Base-by-base conservation (phyloP, 2,113 vertebrate species). In the Pomatorhinus ruficollis region DNA sequence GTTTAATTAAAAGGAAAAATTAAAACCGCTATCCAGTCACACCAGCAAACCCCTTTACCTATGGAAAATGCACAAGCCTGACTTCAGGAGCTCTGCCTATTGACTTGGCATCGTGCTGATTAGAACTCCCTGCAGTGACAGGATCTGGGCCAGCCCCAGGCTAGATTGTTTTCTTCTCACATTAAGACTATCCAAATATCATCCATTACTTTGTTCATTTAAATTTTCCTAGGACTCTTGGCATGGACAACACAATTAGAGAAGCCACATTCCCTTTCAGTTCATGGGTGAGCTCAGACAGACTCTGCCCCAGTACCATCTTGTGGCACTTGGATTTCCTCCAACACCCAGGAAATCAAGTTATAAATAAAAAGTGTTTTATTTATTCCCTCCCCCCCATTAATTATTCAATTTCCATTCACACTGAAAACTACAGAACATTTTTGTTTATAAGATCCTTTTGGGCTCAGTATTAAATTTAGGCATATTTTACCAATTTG, bases 361-460 rank as follows among this genome's bases (percentile, higher is more conserved):
- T 77, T 80, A 90, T 83, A 96, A 94, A 96, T 87, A 76, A 84
- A 77, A 77, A 95, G 39, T 30, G 53, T 7, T 83, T 90, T 31
- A 85, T 93, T 92, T 83, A 85, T 63, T 63, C 64, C 52, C 82
- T 47, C 5, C 45, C 40, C 82, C 16, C 25, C 39, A 19, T 83
- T 95, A 79, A 78, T 95, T 80, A 77, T 40, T 86, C 56, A 22
- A 30, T 63, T 83, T 70, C 76, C 44, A 90, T 75, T 93, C 79
- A 53, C 90, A 49, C 17, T 60, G 54, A 61, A 56, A 71, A 71
- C 85, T 83, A 56, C 63, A 35, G 22, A 94, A 75, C 11, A 56
- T 31, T 94, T 71, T 66, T 80, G 59, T 63, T 93, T 86, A 5
- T 31, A 83, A 66, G 79, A 81, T 3, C 53, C 31, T 94, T 91